A percentile compares a stretch with the other conserved stretches of the same genome.
Evolutionary conservation across 2,888 invertebrate species (phyloP).

Genomic region (Oxytorus armatus): DNA sequence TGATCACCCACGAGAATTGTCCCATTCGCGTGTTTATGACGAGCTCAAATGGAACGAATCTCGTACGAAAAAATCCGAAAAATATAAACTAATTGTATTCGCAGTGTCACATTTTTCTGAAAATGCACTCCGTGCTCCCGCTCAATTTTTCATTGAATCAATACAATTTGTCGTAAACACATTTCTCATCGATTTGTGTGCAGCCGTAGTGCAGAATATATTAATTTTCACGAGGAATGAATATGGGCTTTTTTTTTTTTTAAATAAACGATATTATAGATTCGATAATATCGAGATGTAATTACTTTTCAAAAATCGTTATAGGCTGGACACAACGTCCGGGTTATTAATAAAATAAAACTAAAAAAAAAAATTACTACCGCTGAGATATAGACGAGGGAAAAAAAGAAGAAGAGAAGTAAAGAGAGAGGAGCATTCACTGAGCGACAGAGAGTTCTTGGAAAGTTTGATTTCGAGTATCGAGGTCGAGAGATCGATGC

Average conservation of each 20-base stretch:
- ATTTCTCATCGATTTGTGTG: no score
- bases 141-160: no score
- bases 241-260: no score
- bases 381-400: slow-evolving; percentile 23
- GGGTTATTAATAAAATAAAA: no score
- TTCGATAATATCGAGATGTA: background rate
- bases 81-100: no score
- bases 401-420: slow-evolving; percentile 48
- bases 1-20: slow-evolving; percentile 9
- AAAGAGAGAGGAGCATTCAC: slow-evolving; percentile 44
- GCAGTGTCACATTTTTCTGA: no score
- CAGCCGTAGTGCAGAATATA: no score
- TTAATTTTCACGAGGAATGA: no score
- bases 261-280: no score
- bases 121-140: no score
- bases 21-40: slow-evolving; percentile 2
- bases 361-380: slow-evolving; percentile 19
- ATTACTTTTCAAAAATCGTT: background rate
- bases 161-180: no score
- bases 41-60: background rate
- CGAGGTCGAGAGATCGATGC: slow-evolving; percentile 62
- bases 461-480: slow-evolving; percentile 68
- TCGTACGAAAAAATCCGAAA: no score
- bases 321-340: background rate
- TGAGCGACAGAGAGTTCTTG: slow-evolving; percentile 63